Evolutionary conservation across 2,888 invertebrate species (phyloP).

Genomic region (Cyclophora punctaria): DNA sequence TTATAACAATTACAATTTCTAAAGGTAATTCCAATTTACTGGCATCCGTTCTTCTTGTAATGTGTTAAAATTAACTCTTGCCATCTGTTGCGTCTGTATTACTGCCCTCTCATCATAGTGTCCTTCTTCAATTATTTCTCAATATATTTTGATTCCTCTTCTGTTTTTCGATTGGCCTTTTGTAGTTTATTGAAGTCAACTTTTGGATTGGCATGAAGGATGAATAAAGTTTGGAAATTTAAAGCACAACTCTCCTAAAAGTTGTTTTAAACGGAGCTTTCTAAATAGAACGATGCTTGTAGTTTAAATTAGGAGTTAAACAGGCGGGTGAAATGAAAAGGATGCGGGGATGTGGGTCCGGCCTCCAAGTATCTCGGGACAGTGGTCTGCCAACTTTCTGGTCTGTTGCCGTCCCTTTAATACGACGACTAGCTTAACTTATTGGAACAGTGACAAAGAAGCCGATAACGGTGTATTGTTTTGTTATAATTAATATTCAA

Average conservation of each 20-base stretch:
- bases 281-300: conserved; percentile 53
- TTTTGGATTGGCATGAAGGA: conserved; percentile 42
- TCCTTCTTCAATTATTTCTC: conserved; percentile 18
- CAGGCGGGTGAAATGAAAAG: conserved; percentile 49
- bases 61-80: conserved; percentile 56
- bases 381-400: conserved; percentile 50
- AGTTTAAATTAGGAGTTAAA: conserved; percentile 52
- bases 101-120: conserved; percentile 27
- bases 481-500: conserved; percentile 13
- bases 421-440: conserved; percentile 33
- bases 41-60: conserved; percentile 56
- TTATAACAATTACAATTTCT: conserved; percentile 26
- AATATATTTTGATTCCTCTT: conserved; percentile 25
- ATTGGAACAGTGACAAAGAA: conserved; percentile 43
- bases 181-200: conserved; percentile 27
- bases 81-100: conserved; percentile 10
- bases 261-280: conserved; percentile 28
- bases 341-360: conserved; percentile 63
- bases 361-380: conserved; percentile 69
- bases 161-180: conserved; percentile 31
- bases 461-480: conserved; percentile 18
- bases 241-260: conserved; percentile 51
- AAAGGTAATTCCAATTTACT: conserved; percentile 33
- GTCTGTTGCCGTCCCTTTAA: conserved; percentile 46
- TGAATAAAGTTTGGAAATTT: conserved; percentile 21